These are phyloP conservation scores for Rhadina sibilatrix DNA, from an alignment of 2,113 vertebrate genomes.

Conservation along the genomic window DNA sequence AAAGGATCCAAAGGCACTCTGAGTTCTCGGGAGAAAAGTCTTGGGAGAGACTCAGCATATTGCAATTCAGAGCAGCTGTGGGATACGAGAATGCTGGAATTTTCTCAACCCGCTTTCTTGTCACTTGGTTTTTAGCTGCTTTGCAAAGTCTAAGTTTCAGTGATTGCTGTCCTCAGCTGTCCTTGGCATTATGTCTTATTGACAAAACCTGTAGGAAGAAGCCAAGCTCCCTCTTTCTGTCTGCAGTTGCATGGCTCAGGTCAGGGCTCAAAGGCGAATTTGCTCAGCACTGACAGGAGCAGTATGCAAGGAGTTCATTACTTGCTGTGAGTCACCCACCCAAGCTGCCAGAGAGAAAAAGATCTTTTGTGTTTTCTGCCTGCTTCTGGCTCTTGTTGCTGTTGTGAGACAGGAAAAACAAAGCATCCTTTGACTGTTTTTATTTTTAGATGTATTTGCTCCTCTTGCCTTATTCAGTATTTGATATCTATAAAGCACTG, in stretches of 20 bases:
- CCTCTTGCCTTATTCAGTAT: background rate
- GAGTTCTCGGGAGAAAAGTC: background rate
- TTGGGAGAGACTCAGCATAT: background rate
- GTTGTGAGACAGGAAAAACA: slow-evolving; percentile 29
- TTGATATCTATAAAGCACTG: background rate
- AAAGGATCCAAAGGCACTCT: background rate
- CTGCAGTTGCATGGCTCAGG: background rate
- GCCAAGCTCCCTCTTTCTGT: background rate
- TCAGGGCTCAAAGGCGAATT: background rate
- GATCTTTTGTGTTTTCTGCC: slow-evolving; percentile 31
- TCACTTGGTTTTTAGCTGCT: background rate
- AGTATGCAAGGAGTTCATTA: background rate
- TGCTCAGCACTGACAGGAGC: background rate
- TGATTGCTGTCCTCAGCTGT: background rate
- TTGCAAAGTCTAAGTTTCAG: background rate
- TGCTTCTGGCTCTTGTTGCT: slow-evolving; percentile 27
- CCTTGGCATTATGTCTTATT: background rate
- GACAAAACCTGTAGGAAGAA: background rate
- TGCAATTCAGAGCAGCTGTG: background rate
- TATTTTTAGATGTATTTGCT: slow-evolving; percentile 39
- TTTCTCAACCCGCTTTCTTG: background rate
- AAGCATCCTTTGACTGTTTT: slow-evolving; percentile 16
- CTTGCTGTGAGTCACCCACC: slow-evolving; percentile 31
- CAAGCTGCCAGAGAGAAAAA: background rate
- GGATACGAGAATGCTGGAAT: background rate